A percentile compares a stretch with the other conserved stretches of the same genome.
Evolutionary conservation across 1,140 invertebrate species (phyloP).

Genomic region (Cryptotermes secundus): DNA sequence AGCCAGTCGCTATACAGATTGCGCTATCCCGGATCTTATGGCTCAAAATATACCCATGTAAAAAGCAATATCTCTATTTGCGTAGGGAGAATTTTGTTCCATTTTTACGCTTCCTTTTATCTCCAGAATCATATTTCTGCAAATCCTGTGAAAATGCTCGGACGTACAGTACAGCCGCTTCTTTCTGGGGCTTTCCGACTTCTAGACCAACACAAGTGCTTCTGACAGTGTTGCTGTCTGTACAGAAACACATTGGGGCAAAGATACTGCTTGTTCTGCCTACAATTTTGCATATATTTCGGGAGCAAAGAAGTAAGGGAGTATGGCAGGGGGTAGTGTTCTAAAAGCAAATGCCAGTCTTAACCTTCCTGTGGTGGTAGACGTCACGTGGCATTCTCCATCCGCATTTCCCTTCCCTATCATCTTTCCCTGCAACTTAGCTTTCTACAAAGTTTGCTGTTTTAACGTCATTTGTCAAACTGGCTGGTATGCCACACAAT

Average conservation of each 20-base stretch:
- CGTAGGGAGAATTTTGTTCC: no score
- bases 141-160: no score
- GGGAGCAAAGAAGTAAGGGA: not conserved
- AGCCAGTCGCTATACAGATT: no score
- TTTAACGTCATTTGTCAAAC: constrained; percentile 5
- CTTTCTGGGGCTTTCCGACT: no score
- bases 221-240: no score
- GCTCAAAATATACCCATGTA: no score
- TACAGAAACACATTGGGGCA: not conserved
- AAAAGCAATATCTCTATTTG: no score
- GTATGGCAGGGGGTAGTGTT: not conserved
- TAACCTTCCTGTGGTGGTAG: not conserved
- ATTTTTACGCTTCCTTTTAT: no score
- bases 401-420: not conserved
- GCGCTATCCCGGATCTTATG: no score
- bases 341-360: not conserved
- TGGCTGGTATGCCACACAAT: not conserved
- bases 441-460: not conserved
- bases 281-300: not conserved
- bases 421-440: not conserved
- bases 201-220: no score
- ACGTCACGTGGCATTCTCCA: not conserved
- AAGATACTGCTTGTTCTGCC: not conserved
- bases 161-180: no score
- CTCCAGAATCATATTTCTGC: no score